These are phyloP conservation scores for Guaruba guarouba DNA, from an alignment of 2,113 vertebrate genomes.

Conservation along the genomic window DNA sequence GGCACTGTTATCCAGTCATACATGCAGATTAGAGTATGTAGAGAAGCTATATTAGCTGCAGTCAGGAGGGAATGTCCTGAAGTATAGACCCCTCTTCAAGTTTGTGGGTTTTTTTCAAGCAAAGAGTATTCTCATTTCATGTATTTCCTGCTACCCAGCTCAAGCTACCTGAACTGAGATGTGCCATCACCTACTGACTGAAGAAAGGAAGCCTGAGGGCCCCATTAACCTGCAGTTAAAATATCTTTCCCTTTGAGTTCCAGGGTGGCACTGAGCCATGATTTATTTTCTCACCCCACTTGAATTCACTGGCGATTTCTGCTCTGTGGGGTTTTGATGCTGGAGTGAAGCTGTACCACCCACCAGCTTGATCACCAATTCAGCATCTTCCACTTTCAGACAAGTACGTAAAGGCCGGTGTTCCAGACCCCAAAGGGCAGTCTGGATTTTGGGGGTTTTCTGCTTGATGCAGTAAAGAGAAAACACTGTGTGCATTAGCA, in stretches of 20 bases:
- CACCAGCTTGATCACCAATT: neutral
- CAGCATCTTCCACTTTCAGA: neutral
- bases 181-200: neutral
- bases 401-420: neutral
- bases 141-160: neutral
- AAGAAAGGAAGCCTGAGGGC: neutral
- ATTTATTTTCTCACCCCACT: neutral
- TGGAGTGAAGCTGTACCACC: neutral
- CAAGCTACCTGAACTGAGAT: neutral
- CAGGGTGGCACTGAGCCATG: neutral
- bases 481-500: neutral
- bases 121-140: neutral
- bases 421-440: neutral
- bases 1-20: neutral
- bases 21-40: neutral
- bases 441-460: fast-evolving
- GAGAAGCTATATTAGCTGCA: neutral
- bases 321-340: neutral
- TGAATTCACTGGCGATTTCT: neutral
- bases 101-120: neutral
- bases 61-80: neutral
- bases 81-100: neutral
- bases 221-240: neutral
- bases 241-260: neutral
- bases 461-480: neutral